Percentiles rank a stretch among this genome's conserved stretches.
Evolutionary conservation across 2,113 vertebrate species (phyloP).

Genomic region (Spea bombifrons): DNA sequence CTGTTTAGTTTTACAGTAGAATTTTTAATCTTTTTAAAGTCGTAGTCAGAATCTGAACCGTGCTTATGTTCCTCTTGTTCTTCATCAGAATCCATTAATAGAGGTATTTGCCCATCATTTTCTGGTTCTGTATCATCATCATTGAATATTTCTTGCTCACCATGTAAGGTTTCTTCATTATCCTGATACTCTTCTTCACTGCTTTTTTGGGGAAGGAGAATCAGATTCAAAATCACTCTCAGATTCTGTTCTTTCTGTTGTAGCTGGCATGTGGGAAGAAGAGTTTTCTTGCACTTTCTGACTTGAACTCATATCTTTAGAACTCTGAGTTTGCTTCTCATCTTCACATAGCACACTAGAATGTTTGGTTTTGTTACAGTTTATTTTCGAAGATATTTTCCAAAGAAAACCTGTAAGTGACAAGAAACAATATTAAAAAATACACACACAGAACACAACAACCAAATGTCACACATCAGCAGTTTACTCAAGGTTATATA

Average conservation of each 20-base stretch:
- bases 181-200: slow-evolving; percentile 87
- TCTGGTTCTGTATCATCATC: slow-evolving; percentile 83
- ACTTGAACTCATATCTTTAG: slow-evolving; percentile 64
- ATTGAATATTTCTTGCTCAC: slow-evolving; percentile 78
- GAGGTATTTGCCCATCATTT: slow-evolving; percentile 85
- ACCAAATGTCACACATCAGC: not conserved
- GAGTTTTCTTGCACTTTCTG: slow-evolving; percentile 58
- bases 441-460: not conserved
- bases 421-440: slow-evolving; percentile 51
- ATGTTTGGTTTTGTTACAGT: slow-evolving; percentile 45
- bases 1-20: slow-evolving; percentile 42
- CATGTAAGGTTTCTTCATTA: slow-evolving; percentile 84
- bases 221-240: slow-evolving; percentile 98
- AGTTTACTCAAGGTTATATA: too few relatives aligned
- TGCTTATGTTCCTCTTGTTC: slow-evolving; percentile 82
- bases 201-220: slow-evolving; percentile 91
- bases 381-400: slow-evolving; percentile 58
- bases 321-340: slow-evolving; percentile 54
- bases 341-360: slow-evolving; percentile 48
- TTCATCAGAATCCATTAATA: slow-evolving; percentile 96
- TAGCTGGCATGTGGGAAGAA: slow-evolving; percentile 32
- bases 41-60: slow-evolving; percentile 85
- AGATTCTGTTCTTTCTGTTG: slow-evolving; percentile 71
- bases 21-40: slow-evolving; percentile 61
- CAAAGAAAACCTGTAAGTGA: slow-evolving; percentile 66